Evolutionary conservation across 2,888 invertebrate genomes (phyloP).

Genomic region (Seira sanloemensis): DNA sequence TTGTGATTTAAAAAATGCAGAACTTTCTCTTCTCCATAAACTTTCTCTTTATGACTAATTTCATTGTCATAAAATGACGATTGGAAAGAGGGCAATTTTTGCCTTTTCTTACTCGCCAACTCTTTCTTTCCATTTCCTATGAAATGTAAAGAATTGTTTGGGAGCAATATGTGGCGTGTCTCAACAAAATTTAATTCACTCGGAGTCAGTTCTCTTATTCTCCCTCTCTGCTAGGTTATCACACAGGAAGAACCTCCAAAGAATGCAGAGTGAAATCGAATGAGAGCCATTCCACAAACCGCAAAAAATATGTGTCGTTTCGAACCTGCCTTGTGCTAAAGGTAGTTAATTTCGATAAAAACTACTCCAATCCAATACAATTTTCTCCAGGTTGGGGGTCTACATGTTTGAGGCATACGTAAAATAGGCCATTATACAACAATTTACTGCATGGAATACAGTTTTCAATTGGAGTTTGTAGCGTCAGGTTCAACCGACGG

Average conservation of each 20-base stretch:
- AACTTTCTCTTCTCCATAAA: neutral
- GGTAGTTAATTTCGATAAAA: no score
- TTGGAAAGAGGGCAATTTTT: neutral
- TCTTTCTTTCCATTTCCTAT: no score
- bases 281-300: no score
- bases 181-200: neutral
- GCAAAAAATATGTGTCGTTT: no score
- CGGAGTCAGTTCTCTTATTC: neutral
- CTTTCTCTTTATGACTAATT: neutral
- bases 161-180: neutral
- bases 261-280: neutral
- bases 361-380: neutral
- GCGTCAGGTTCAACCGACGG: constrained; percentile 21
- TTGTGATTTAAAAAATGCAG: neutral
- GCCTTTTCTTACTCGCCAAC: neutral
- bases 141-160: neutral
- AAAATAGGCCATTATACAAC: neutral
- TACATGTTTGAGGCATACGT: neutral
- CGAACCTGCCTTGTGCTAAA: no score
- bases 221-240: neutral
- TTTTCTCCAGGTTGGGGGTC: no score
- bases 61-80: neutral
- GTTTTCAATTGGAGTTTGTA: neutral
- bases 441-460: neutral
- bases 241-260: neutral